A percentile compares a stretch with the other conserved stretches of the same genome.
Conservation (phyloP, 2,888 invertebrate genomes). For the Iselma pallidipennis region DNA sequence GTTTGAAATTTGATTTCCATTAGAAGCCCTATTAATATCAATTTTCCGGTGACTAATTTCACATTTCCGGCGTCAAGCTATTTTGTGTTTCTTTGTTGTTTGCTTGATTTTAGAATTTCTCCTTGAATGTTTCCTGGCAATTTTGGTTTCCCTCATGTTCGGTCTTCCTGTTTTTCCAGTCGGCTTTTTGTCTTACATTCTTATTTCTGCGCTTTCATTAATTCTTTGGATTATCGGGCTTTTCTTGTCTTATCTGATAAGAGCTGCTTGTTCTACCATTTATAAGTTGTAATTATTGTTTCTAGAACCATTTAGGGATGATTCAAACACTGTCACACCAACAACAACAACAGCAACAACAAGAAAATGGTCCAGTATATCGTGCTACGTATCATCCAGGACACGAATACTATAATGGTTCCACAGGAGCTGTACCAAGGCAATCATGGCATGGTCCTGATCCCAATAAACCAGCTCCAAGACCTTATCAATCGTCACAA, state of each 20-base stretch:
- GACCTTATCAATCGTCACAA: slow-evolving; percentile 44
- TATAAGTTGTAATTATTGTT: too few relatives aligned
- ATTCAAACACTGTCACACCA: slow-evolving; percentile 59
- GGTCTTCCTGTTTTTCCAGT: slow-evolving; percentile 7
- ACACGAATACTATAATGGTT: slow-evolving; percentile 56
- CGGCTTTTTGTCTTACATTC: neutral
- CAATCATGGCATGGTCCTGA: slow-evolving; percentile 50
- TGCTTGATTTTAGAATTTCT: too few relatives aligned
- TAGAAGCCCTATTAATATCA: too few relatives aligned
- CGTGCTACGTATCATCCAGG: slow-evolving; percentile 60
- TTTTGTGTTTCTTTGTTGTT: too few relatives aligned
- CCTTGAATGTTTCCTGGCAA: too few relatives aligned
- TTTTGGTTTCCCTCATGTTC: too few relatives aligned
- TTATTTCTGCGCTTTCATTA: slow-evolving; percentile 17
- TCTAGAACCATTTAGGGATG: slow-evolving; percentile 48
- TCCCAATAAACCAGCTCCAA: slow-evolving; percentile 43
- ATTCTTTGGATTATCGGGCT: too few relatives aligned
- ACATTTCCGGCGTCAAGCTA: too few relatives aligned
- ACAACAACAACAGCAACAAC: slow-evolving; percentile 59
- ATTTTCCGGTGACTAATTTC: too few relatives aligned
- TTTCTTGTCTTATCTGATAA: too few relatives aligned
- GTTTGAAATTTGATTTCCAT: slow-evolving; percentile 19
- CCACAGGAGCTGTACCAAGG: slow-evolving; percentile 52
- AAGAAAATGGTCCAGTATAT: slow-evolving; percentile 59
- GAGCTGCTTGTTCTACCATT: too few relatives aligned